A percentile compares a stretch with the other conserved stretches of the same genome.
Evolutionary conservation across 2,797 vertebrate genomes (phyloP).

Genomic region (Gymnodraco acuticeps): DNA sequence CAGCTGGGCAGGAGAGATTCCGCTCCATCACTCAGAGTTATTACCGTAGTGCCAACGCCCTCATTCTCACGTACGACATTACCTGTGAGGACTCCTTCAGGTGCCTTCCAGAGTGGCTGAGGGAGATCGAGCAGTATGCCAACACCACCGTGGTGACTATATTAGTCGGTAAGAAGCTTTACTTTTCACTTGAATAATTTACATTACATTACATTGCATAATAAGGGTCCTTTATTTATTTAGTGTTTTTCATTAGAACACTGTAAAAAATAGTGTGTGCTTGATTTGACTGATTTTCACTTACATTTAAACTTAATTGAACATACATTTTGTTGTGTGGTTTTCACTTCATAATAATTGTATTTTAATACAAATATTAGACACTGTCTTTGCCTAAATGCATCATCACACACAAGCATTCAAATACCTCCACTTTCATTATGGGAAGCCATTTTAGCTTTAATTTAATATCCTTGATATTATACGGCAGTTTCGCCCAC

Average conservation of each 20-base stretch:
- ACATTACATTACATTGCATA: too few species aligned
- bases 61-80: slow-evolving; percentile 99
- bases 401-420: slow-evolving; percentile 34
- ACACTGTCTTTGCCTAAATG: slow-evolving; percentile 12
- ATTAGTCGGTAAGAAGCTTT: slow-evolving; percentile 92
- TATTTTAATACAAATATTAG: slow-evolving; percentile 6
- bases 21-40: slow-evolving; percentile 99
- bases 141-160: slow-evolving; percentile 99
- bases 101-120: slow-evolving; percentile 98
- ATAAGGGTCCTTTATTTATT: too few species aligned
- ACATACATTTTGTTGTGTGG: neutral
- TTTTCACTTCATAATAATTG: slow-evolving; percentile 1
- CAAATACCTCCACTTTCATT: slow-evolving; percentile 33
- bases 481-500: too few species aligned
- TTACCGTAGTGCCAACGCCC: slow-evolving; percentile 97
- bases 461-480: too few species aligned
- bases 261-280: neutral
- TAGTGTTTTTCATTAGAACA: slow-evolving; percentile 4
- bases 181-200: slow-evolving; percentile 19
- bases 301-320: neutral
- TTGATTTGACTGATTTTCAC: slow-evolving; percentile 13
- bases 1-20: slow-evolving; percentile 97
- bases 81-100: slow-evolving; percentile 99
- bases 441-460: too few species aligned
- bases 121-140: slow-evolving; percentile 98